Conservation (phyloP, 2,797 vertebrate genomes). For the Cercopithecus neglectus region DNA sequence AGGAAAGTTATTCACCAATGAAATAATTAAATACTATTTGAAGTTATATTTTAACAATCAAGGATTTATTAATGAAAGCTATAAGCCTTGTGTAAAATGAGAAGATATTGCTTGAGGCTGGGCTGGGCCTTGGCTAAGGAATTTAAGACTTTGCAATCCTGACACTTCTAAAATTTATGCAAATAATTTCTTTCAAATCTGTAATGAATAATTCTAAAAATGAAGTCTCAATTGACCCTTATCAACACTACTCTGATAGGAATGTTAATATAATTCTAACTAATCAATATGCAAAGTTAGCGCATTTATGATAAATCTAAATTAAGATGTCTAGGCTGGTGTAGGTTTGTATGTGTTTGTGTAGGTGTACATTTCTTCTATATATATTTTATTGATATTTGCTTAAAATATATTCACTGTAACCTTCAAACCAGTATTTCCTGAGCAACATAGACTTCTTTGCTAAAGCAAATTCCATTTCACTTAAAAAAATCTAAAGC, state of each 20-base stretch:
- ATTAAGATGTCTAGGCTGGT: background rate
- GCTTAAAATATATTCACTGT: background rate
- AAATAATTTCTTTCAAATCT: background rate
- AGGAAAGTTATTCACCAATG: background rate
- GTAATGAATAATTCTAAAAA: background rate
- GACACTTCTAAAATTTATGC: background rate
- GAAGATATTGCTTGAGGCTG: background rate
- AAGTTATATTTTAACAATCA: background rate
- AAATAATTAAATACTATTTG: background rate
- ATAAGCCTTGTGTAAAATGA: background rate
- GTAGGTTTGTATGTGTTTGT: background rate
- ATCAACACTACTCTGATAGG: background rate
- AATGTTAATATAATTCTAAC: background rate
- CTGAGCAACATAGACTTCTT: background rate
- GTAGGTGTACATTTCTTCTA: background rate
- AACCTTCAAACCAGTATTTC: background rate
- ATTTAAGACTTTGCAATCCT: background rate
- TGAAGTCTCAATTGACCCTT: background rate
- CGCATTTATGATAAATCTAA: background rate
- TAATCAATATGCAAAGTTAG: background rate
- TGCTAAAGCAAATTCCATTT: background rate
- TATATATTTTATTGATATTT: background rate
- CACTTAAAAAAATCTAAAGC: background rate
- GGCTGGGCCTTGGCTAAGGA: background rate
- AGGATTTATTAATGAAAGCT: background rate